A percentile compares a stretch with the other conserved stretches of the same genome.
These are phyloP conservation scores for Diachrysia chrysitis DNA, from an alignment of 2,888 invertebrate genomes.

Conservation along the genomic window DNA sequence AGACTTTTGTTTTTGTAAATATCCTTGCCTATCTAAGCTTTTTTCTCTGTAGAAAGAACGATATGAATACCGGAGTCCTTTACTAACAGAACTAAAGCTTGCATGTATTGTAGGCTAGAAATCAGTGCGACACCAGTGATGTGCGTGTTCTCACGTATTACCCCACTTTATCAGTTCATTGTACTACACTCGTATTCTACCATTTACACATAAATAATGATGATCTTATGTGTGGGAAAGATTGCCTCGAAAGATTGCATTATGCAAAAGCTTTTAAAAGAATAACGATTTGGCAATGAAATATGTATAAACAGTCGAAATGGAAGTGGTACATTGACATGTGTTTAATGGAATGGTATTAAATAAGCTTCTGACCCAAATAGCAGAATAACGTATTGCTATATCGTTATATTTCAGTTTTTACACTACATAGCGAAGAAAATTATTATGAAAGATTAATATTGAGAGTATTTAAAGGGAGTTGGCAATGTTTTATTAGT, in stretches of 20 bases:
- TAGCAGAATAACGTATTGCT: not conserved
- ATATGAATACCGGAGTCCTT: not conserved
- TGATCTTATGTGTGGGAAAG: conserved; percentile 28
- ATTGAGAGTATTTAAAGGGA: not conserved
- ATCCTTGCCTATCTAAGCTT: not conserved
- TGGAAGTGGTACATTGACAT: not conserved
- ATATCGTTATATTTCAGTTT: not conserved
- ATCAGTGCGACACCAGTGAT: conserved; percentile 32
- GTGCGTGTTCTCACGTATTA: conserved; percentile 60
- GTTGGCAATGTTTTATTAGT: conserved; percentile 7
- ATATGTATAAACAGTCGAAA: conserved; percentile 17
- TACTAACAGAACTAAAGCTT: not conserved
- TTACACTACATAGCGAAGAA: not conserved
- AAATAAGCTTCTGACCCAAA: conserved; percentile 12
- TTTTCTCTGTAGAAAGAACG: not conserved
- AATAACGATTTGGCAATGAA: conserved; percentile 19
- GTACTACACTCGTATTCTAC: conserved; percentile 47
- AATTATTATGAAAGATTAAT: not conserved
- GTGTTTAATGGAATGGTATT: conserved; percentile 10
- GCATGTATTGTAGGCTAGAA: conserved; percentile 38
- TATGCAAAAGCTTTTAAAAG: conserved; percentile 16
- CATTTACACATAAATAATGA: conserved; percentile 44
- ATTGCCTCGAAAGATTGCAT: conserved; percentile 23
- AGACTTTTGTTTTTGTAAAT: no score
- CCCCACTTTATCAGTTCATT: conserved; percentile 59